Percentiles rank a stretch among this genome's conserved stretches.
Evolutionary conservation across 2,888 invertebrate species (phyloP).

Genomic region (Drosophila neotestacea): DNA sequence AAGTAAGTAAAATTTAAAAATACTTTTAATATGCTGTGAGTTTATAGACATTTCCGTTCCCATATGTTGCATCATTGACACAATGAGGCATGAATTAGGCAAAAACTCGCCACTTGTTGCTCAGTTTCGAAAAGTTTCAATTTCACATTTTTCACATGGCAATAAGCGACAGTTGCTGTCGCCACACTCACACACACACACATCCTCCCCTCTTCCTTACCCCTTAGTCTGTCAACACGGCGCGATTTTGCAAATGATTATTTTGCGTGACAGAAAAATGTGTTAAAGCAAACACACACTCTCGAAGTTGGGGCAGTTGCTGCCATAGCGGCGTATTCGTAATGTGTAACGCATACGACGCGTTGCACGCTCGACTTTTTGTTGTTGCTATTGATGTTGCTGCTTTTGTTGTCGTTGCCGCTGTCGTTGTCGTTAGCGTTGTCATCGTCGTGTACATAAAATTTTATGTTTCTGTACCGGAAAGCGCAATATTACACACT

Average conservation of each 20-base stretch:
- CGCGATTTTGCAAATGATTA: slow-evolving; percentile 79
- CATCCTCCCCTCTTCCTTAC: neutral
- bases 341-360: slow-evolving; percentile 77
- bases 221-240: slow-evolving; percentile 59
- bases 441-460: slow-evolving; percentile 74
- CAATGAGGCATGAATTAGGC: slow-evolving; percentile 5
- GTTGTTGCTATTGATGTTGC: slow-evolving; percentile 18
- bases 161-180: slow-evolving; percentile 59
- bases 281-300: slow-evolving; percentile 63
- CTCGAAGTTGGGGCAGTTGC: slow-evolving; percentile 8
- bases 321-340: slow-evolving; percentile 41
- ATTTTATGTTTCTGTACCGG: slow-evolving; percentile 79
- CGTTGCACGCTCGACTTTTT: slow-evolving; percentile 67
- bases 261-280: slow-evolving; percentile 81
- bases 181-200: slow-evolving; percentile 29
- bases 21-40: slow-evolving; percentile 17
- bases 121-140: slow-evolving; percentile 42
- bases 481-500: slow-evolving; percentile 70
- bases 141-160: slow-evolving; percentile 62
- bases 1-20: slow-evolving; percentile 74
- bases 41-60: slow-evolving; percentile 1
- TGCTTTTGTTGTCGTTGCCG: slow-evolving; percentile 26
- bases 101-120: slow-evolving; percentile 44
- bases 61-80: slow-evolving; percentile 30
- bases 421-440: slow-evolving; percentile 58